Evolutionary conservation across 1,140 invertebrate species (phyloP), one percentile per base, ranked within the genome.

Genomic region (Heliconius eleuchia): DNA sequence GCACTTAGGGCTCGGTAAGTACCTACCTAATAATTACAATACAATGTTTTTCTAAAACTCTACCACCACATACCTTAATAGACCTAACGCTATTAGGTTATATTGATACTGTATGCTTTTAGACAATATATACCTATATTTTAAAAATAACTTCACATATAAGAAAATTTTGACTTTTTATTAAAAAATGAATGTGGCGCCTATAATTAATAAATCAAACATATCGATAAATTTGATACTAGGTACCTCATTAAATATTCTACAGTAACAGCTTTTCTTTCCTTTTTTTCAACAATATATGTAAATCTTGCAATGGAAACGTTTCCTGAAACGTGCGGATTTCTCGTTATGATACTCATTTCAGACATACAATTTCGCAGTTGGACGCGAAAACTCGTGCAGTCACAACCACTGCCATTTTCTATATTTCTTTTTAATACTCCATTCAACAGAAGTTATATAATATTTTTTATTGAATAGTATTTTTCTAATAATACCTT

Each of bases 291-390:
- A 30, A 23, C 3, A 66, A 13, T 27, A 13, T 66, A 66, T 66
- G 60, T n/a, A 13, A 66, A 66, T 66, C 60, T 66, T 16, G 79
- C 82, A 85, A 77, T 89, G 91, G 83, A 89, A 89, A 90, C 90
- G 80, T 73, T 80, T 77, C 71, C 78, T 82, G 79, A 84, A 87
- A 84, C 87, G 86, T 85, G 86, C 57, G 71, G 77, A 80, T 74
- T 80, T 82, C 60, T 76, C 79, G 78, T 84, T 81, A 83, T 83
- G 37, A 73, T 82, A 72, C 55, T 78, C 80, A 80, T 80, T 85
- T 87, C 81, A 81, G 75, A 66, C 73, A 80, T 84, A 78, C 82
- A 85, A 87, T 80, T 84, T 86, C 78, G 81, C 90, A 91, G 89
- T 91, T 78, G 87, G 79, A 73, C 76, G 74, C 83, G 85, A 85